Percentiles rank a stretch among this genome's conserved stretches.
Evolutionary conservation across 2,888 invertebrate genomes (phyloP).

Genomic region (Tachina fera): DNA sequence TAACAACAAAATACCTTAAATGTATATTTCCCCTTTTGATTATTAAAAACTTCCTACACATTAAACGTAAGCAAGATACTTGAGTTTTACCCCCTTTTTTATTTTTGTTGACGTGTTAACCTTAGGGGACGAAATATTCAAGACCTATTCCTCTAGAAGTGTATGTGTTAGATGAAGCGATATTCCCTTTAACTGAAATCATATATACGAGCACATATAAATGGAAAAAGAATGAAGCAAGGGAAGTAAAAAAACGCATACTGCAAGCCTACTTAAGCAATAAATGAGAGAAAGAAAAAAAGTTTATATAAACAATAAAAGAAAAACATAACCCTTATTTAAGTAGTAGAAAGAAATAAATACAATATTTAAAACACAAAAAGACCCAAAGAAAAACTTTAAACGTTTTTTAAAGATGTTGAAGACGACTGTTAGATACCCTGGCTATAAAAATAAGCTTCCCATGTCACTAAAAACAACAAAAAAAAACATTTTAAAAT

Average conservation of each 20-base stretch:
- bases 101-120: slow-evolving; percentile 60
- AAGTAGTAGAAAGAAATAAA: slow-evolving; percentile 24
- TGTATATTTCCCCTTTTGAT: slow-evolving; percentile 56
- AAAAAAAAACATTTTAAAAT: too few species aligned
- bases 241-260: background rate
- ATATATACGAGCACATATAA: background rate
- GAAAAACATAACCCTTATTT: slow-evolving; percentile 42
- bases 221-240: background rate
- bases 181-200: slow-evolving; percentile 38
- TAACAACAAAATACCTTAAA: slow-evolving; percentile 60
- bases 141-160: slow-evolving; percentile 12
- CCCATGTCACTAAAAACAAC: too few species aligned
- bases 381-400: background rate
- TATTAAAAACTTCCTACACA: slow-evolving; percentile 62
- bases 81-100: slow-evolving; percentile 55
- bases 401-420: background rate
- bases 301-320: slow-evolving; percentile 33
- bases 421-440: background rate
- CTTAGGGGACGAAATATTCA: slow-evolving; percentile 62
- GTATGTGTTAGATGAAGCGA: slow-evolving; percentile 43
- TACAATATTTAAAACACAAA: background rate
- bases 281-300: slow-evolving; percentile 44
- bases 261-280: slow-evolving; percentile 63
- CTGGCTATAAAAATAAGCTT: background rate
- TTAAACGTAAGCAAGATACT: slow-evolving; percentile 45